Conservation (phyloP, 2,113 vertebrate species). For the Machaerirhynchus nigripectus region DNA sequence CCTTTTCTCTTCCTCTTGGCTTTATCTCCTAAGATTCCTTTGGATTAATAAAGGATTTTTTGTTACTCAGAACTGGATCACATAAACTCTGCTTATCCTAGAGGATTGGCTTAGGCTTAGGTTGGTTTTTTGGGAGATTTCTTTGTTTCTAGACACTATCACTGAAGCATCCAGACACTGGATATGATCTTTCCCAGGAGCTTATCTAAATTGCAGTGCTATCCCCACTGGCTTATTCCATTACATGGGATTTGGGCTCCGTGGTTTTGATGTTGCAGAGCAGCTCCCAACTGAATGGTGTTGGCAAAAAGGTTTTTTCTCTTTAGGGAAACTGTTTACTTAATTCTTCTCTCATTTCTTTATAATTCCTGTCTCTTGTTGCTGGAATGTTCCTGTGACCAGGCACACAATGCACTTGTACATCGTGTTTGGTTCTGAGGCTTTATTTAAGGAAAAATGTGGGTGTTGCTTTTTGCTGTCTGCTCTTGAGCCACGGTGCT, state of each 20-base stretch:
- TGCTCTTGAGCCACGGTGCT: not conserved
- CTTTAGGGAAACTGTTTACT: not conserved
- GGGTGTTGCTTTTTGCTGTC: not conserved
- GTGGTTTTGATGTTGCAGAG: not conserved
- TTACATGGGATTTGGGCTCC: not conserved
- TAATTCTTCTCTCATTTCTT: not conserved
- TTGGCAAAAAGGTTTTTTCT: not conserved
- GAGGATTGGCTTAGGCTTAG: conserved; percentile 21
- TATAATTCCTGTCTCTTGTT: not conserved
- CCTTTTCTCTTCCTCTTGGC: not conserved
- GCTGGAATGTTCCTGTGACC: not conserved
- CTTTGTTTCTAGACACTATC: not conserved
- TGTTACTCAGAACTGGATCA: not conserved
- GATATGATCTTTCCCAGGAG: not conserved
- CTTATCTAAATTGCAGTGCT: not conserved
- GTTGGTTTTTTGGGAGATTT: not conserved
- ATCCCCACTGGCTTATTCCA: not conserved
- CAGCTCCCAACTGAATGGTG: not conserved
- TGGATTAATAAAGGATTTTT: conserved; percentile 19
- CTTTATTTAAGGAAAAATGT: not conserved
- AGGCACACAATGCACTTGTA: not conserved
- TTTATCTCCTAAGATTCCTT: conserved; percentile 33
- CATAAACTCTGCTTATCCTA: not conserved
- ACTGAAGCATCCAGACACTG: not conserved
- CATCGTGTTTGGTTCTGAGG: not conserved